Conservation (phyloP, 2,888 invertebrate genomes). For the Priocnemis perturbator region DNA sequence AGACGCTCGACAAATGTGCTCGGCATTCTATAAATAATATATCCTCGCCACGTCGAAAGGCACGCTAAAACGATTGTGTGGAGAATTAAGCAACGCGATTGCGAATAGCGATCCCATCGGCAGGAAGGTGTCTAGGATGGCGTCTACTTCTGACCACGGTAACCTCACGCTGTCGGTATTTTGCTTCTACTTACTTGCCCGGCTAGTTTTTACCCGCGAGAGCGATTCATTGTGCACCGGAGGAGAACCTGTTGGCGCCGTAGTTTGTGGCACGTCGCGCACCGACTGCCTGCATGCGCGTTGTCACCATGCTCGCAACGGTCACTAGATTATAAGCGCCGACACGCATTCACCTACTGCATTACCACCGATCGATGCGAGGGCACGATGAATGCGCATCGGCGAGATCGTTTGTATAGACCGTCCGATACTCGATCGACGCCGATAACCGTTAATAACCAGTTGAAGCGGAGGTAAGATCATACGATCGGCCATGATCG, state of each 20-base stretch:
- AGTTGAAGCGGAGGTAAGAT: slow-evolving; percentile 17
- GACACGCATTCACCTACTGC: slow-evolving; percentile 21
- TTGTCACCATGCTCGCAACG: slow-evolving; percentile 16
- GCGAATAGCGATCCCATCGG: slow-evolving; percentile 2
- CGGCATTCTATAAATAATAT: no score
- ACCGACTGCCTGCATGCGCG: background rate
- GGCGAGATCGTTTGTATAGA: slow-evolving; percentile 17
- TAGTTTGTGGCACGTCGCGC: slow-evolving; percentile 34
- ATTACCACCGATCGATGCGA: background rate
- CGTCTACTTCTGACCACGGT: slow-evolving; percentile 39
- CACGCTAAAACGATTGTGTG: no score
- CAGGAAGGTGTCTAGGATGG: slow-evolving; percentile 41
- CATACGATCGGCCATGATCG: slow-evolving; percentile 20
- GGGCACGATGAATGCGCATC: slow-evolving; percentile 10
- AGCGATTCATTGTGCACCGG: slow-evolving; percentile 56
- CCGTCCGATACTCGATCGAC: slow-evolving; percentile 21
- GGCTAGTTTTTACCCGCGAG: slow-evolving; percentile 59
- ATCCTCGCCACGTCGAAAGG: no score
- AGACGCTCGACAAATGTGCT: no score
- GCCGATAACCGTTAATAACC: slow-evolving; percentile 24
- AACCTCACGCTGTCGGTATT: slow-evolving; percentile 37
- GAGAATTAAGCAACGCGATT: background rate
- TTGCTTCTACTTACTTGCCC: slow-evolving; percentile 44
- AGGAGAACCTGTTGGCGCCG: slow-evolving; percentile 60
- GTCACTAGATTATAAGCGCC: background rate